phyloP scores from a whole-genome alignment of 2,797 vertebrate species.

The Merluccius polli region DNA sequence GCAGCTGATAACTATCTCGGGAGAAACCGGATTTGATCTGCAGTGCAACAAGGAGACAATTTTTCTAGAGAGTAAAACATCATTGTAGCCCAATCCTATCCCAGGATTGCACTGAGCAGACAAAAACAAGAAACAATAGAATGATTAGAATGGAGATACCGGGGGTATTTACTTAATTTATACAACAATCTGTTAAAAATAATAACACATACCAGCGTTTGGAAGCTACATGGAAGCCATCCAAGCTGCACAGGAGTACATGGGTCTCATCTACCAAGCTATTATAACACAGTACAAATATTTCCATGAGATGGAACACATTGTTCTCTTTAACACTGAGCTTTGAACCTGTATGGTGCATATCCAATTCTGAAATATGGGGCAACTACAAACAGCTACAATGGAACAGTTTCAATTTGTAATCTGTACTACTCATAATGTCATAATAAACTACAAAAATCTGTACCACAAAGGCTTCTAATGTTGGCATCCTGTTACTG shows the following conservation, averaged over 20 bases:
- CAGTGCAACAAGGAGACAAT: neutral
- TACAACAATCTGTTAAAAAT: neutral
- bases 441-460: neutral
- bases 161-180: neutral
- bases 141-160: neutral
- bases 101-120: neutral
- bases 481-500: neutral
- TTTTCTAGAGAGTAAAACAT: neutral
- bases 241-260: neutral
- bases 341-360: neutral
- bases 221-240: neutral
- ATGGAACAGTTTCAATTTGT: neutral
- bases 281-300: neutral
- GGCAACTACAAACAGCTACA: neutral
- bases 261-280: neutral
- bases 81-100: too few relatives aligned
- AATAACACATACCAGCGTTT: neutral
- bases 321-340: neutral
- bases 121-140: neutral
- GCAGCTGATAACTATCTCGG: neutral
- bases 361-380: neutral
- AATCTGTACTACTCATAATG: neutral
- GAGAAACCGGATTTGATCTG: neutral
- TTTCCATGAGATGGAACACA: too few relatives aligned
- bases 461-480: slow-evolving; percentile 4